Conservation (phyloP, 2,888 invertebrate species). For the Danaus chrysippus region DNA sequence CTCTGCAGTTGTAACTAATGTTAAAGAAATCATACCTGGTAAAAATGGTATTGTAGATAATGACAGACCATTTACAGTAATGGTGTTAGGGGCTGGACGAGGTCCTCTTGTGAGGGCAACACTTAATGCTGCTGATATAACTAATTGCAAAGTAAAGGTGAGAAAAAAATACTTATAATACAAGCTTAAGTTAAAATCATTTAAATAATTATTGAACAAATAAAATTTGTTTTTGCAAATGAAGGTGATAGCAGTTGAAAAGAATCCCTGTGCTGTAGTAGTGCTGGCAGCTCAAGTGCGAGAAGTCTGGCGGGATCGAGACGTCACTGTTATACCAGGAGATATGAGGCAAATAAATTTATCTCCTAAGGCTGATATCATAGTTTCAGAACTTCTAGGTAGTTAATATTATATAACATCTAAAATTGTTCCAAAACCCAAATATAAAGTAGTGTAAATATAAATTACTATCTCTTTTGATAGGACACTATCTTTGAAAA, state of each 20-base stretch:
- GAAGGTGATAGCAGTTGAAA: constrained; percentile 95
- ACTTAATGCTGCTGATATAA: constrained; percentile 88
- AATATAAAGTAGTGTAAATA: too few relatives aligned
- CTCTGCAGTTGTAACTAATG: constrained; percentile 18
- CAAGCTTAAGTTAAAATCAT: background rate
- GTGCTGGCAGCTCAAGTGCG: constrained; percentile 87
- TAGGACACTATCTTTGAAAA: background rate
- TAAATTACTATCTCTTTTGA: background rate
- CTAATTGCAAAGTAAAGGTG: constrained; percentile 84
- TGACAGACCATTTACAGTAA: constrained; percentile 78
- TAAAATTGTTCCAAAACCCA: too few relatives aligned
- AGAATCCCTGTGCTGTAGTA: constrained; percentile 97
- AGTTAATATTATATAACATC: constrained; percentile 18
- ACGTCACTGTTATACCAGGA: constrained; percentile 87
- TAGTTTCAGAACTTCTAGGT: constrained; percentile 97
- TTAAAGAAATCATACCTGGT: constrained; percentile 25
- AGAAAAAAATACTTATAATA: constrained; percentile 6
- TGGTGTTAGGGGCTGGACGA: constrained; percentile 96
- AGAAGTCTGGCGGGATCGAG: constrained; percentile 86
- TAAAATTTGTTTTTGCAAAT: constrained; percentile 9
- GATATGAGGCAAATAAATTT: constrained; percentile 93
- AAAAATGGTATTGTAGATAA: constrained; percentile 45
- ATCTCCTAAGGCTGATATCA: constrained; percentile 93
- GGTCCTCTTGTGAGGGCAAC: constrained; percentile 96
- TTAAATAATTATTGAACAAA: background rate